phyloP scores from a whole-genome alignment of 2,113 vertebrate genomes.

The Corythornis vintsioides region DNA sequence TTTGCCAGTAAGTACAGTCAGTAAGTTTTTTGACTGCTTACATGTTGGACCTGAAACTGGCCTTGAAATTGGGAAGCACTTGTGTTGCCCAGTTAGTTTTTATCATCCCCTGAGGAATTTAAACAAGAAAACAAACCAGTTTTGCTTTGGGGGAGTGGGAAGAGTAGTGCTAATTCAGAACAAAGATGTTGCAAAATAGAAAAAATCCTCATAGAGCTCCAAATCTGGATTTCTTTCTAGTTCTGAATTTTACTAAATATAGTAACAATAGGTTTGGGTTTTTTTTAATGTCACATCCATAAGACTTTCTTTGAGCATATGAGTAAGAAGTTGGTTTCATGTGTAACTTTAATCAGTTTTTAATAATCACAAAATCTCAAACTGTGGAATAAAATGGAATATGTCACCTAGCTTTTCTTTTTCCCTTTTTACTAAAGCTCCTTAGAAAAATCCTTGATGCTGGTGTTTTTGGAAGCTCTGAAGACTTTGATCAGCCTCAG shows the following conservation, averaged over 20 bases:
- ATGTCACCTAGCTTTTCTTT: not conserved
- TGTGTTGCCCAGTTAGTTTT: not conserved
- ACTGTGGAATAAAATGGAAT: not conserved
- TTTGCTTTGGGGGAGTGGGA: not conserved
- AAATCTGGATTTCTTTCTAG: not conserved
- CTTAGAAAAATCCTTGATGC: slow-evolving; percentile 44
- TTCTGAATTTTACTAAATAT: not conserved
- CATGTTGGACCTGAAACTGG: not conserved
- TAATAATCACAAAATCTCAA: not conserved
- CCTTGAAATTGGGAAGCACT: not conserved
- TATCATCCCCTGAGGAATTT: not conserved
- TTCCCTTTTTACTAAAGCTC: not conserved
- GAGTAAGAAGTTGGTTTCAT: not conserved
- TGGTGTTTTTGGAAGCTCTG: slow-evolving; percentile 54
- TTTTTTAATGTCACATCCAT: not conserved
- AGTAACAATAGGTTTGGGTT: not conserved
- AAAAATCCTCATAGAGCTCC: not conserved
- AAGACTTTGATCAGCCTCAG: slow-evolving; percentile 16
- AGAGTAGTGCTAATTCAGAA: not conserved
- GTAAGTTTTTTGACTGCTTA: not conserved
- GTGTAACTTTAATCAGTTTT: not conserved
- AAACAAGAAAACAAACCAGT: not conserved
- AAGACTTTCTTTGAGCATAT: not conserved
- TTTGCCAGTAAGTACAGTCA: slow-evolving; percentile 45
- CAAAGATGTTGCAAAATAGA: not conserved